Conservation (phyloP, 2,797 vertebrate species). For the Lepidocolaptes lacrymiger region DNA sequence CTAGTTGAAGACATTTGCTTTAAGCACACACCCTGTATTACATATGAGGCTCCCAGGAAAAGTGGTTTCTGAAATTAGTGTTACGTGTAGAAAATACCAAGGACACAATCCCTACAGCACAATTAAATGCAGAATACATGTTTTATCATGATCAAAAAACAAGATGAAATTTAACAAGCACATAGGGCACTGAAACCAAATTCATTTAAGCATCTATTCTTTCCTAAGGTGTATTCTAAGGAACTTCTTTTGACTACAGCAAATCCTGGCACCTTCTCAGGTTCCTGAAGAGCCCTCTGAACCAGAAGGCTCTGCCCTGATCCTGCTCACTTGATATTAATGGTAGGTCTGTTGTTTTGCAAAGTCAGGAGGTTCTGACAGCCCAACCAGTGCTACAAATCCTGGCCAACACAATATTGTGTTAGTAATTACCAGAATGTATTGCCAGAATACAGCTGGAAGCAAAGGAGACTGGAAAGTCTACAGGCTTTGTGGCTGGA, state of each 20-base stretch:
- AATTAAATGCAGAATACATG: neutral
- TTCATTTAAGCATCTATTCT: neutral
- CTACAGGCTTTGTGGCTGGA: neutral
- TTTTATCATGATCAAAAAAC: neutral
- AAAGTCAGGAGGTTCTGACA: neutral
- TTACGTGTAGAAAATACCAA: neutral
- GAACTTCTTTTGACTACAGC: neutral
- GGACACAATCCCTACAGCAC: neutral
- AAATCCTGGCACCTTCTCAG: neutral
- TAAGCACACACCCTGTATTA: slow-evolving; percentile 32
- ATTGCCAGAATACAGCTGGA: neutral
- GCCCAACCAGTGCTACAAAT: neutral
- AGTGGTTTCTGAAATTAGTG: neutral
- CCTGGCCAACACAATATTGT: neutral
- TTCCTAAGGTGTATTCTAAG: neutral
- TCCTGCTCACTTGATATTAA: neutral
- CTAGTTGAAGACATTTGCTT: neutral
- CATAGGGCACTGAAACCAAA: neutral
- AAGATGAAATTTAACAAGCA: neutral
- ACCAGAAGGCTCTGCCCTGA: neutral
- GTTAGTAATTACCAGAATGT: neutral
- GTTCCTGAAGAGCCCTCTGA: neutral
- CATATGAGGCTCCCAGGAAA: slow-evolving; percentile 11
- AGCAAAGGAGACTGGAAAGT: neutral
- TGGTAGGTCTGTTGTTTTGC: neutral